Percentiles rank a stretch among this genome's conserved stretches.
phyloP scores from a whole-genome alignment of 2,888 invertebrate genomes.

The Tetranychus piercei region DNA sequence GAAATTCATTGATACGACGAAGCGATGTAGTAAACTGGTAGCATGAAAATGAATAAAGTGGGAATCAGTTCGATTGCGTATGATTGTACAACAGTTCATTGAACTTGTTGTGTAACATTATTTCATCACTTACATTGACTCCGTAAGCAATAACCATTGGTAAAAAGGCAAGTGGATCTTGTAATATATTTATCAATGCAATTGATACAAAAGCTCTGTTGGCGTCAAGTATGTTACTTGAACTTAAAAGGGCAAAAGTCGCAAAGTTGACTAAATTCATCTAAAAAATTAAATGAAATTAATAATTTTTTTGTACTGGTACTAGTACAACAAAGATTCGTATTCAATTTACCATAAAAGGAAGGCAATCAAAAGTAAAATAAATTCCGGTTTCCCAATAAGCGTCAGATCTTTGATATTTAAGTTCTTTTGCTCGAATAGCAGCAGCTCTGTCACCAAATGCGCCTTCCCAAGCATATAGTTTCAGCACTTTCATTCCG shows the following conservation, averaged over 20 bases:
- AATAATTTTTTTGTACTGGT: too few relatives aligned
- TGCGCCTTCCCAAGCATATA: slow-evolving; percentile 86
- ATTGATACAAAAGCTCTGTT: slow-evolving; percentile 33
- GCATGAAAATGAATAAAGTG: background rate
- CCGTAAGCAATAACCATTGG: slow-evolving; percentile 20
- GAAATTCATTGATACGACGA: slow-evolving; percentile 50
- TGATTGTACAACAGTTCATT: too few relatives aligned
- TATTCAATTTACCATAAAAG: too few relatives aligned
- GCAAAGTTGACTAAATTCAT: too few relatives aligned
- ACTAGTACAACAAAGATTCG: too few relatives aligned
- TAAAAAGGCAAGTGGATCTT: slow-evolving; percentile 25
- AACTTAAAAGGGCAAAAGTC: too few relatives aligned
- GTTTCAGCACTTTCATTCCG: slow-evolving; percentile 74
- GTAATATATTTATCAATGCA: slow-evolving; percentile 33
- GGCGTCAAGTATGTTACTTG: too few relatives aligned
- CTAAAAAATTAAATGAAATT: too few relatives aligned
- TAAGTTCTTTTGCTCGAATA: slow-evolving; percentile 69
- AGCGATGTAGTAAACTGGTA: slow-evolving; percentile 9
- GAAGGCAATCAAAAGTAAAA: too few relatives aligned
- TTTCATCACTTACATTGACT: slow-evolving; percentile 10
- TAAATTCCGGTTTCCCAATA: slow-evolving; percentile 55
- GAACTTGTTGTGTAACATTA: background rate
- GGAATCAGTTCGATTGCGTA: background rate
- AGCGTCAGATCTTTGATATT: slow-evolving; percentile 64
- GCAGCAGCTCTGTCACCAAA: slow-evolving; percentile 68